phyloP scores from a whole-genome alignment of 2,113 vertebrate genomes.

The Rhegmatorhina hoffmannsi region DNA sequence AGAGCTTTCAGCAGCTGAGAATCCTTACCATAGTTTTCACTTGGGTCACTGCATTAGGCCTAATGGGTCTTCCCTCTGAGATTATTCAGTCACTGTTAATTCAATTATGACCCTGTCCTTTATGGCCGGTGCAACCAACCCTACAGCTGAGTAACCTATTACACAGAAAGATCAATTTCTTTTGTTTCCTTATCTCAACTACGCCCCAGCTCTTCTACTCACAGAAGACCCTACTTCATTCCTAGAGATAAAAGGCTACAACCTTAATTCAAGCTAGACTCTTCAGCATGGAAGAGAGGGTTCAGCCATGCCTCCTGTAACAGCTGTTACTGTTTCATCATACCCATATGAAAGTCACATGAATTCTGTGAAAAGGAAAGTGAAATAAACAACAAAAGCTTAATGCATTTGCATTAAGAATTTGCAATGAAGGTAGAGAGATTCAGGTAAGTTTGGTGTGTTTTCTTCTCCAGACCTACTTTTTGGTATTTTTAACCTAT shows the following conservation, averaged over 20 bases:
- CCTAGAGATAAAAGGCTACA: not conserved
- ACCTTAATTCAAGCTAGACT: not conserved
- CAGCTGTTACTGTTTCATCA: not conserved
- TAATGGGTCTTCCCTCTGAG: not conserved
- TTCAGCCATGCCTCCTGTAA: not conserved
- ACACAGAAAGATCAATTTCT: not conserved
- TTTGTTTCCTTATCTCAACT: not conserved
- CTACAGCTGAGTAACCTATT: not conserved
- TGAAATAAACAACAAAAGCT: not conserved
- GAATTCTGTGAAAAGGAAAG: not conserved
- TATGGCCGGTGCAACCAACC: not conserved
- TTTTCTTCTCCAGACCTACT: not conserved
- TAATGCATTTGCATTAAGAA: not conserved
- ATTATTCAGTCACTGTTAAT: not conserved
- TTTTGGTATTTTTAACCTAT: not conserved
- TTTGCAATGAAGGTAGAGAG: not conserved
- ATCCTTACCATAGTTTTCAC: not conserved
- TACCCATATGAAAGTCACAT: not conserved
- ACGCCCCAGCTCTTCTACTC: not conserved
- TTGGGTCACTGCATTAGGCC: not conserved
- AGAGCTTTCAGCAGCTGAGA: not conserved
- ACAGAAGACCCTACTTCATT: not conserved
- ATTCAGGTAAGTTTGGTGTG: not conserved
- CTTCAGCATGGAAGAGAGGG: not conserved
- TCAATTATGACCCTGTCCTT: not conserved